Evolutionary conservation across 1,140 invertebrate genomes (phyloP).

Genomic region (Pogonognathellus flavescens): DNA sequence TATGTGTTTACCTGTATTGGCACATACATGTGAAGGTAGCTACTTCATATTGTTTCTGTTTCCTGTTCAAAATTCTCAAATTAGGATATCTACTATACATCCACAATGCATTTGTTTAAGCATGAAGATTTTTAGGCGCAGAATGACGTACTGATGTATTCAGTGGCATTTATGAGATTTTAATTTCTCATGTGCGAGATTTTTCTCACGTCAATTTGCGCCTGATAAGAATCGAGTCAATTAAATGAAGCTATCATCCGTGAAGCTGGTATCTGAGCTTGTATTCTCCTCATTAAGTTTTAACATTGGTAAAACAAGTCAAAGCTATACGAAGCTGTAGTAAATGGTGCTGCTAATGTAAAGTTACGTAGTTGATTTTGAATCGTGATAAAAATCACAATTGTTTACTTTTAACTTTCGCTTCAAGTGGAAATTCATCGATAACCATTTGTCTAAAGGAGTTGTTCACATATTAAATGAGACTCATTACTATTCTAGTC

Average conservation of each 20-base stretch:
- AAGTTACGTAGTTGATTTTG: conserved; percentile 43
- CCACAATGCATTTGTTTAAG: too few species aligned
- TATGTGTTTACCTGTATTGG: too few species aligned
- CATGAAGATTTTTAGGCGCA: too few species aligned
- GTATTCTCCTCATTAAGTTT: conserved; percentile 8
- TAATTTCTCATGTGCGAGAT: conserved; percentile 40
- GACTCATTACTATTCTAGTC: conserved; percentile 39
- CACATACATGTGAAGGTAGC: too few species aligned
- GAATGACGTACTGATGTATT: neutral
- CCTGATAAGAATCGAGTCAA: conserved; percentile 41
- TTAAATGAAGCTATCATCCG: conserved; percentile 45
- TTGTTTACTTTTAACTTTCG: conserved; percentile 45
- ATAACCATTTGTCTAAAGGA: conserved; percentile 4
- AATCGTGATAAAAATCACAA: conserved; percentile 49
- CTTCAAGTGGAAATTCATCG: conserved; percentile 41
- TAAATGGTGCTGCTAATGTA: neutral
- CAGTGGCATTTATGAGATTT: neutral
- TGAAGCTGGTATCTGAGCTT: conserved; percentile 23
- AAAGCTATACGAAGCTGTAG: neutral
- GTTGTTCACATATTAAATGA: neutral
- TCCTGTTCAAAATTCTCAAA: too few species aligned
- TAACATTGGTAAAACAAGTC: conserved; percentile 21
- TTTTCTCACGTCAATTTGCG: conserved; percentile 45
- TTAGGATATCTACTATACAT: too few species aligned
- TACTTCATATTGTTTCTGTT: too few species aligned